These are phyloP conservation scores for Unio delphinus DNA, from an alignment of 2,888 invertebrate genomes.

Conservation along the genomic window DNA sequence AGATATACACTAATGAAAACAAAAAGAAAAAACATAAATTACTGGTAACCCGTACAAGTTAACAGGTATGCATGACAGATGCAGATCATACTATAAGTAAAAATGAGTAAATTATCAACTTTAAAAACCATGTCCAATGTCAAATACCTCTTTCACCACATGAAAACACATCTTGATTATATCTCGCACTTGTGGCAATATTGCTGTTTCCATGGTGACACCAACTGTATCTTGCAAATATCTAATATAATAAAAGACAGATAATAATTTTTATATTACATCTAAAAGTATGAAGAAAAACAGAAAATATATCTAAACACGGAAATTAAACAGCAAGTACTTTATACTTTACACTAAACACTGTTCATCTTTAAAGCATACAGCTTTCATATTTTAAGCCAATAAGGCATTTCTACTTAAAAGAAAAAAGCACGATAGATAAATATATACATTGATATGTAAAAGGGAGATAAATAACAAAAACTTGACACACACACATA, in stretches of 20 bases:
- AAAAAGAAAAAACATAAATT: too few relatives aligned
- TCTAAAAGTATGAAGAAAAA: background rate
- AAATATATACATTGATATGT: background rate
- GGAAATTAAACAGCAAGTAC: background rate
- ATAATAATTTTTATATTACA: too few relatives aligned
- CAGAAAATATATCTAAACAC: background rate
- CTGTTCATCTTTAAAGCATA: background rate
- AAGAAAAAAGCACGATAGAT: background rate
- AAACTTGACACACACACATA: too few relatives aligned
- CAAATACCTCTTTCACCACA: slow-evolving; percentile 46
- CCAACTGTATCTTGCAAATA: slow-evolving; percentile 34
- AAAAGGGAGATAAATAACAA: too few relatives aligned
- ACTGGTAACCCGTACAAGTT: too few relatives aligned
- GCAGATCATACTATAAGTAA: background rate
- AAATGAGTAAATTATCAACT: background rate
- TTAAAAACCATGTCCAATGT: too few relatives aligned
- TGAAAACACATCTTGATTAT: slow-evolving; percentile 42
- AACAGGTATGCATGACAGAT: too few relatives aligned
- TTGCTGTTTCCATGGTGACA: slow-evolving; percentile 32
- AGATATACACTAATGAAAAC: too few relatives aligned
- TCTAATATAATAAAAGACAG: slow-evolving; percentile 24
- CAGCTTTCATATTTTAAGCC: background rate
- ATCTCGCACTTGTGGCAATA: slow-evolving; percentile 50
- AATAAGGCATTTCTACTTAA: background rate
- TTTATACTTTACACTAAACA: background rate